Base-by-base conservation (phyloP, 2,888 invertebrate genomes). In the Nezara viridula region DNA sequence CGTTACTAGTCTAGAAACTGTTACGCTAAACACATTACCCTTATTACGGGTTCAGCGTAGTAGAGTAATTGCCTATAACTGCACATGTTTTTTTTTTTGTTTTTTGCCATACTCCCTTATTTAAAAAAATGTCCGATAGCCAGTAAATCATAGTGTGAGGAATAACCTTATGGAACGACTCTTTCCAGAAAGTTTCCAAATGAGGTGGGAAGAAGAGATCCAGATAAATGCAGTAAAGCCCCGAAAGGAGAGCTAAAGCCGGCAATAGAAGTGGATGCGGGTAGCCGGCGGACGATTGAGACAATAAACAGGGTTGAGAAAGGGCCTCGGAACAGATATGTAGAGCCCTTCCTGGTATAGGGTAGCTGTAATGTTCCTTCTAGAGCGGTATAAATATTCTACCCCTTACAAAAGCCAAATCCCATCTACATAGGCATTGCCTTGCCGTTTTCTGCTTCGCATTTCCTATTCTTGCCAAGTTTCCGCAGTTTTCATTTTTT, bases 391-490 rank as follows among this genome's bases (percentile, higher is more conserved):
- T 81, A 81, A 81, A 81, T 81, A 81, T 81, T 81, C 44, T n/a
- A 81, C 19, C 40, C 81, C 12, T 44, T 81, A 44, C 81, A 24
- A 24, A 81, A 47, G 6, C 81, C 81, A 81, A 81, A 44, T 81
- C 81, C n/a, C 81, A 81, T 81, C 81, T 81, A 81, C 81, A 81
- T 81, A 81, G 40, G 40, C 81, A 81, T 81, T 44, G 81, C 81
- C 44, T 47, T 81, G 12, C 44, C 19, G 37, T 73, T 19, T 14
- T 73, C 16, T 32, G 66, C 21, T 73, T 37, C 66, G 32, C 37
- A 73, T 73, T 16, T 37, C 10, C 19, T 37, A 37, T 73, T 19
- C 66, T 32, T 37, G 21, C 66, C 37, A 73, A 73, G 19, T 37
- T 37, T 5, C 32, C 2, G 5, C 7, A 1, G 6, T 73, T 19